phyloP scores from a whole-genome alignment of 2,113 vertebrate genomes.

The Neogobius melanostomus region DNA sequence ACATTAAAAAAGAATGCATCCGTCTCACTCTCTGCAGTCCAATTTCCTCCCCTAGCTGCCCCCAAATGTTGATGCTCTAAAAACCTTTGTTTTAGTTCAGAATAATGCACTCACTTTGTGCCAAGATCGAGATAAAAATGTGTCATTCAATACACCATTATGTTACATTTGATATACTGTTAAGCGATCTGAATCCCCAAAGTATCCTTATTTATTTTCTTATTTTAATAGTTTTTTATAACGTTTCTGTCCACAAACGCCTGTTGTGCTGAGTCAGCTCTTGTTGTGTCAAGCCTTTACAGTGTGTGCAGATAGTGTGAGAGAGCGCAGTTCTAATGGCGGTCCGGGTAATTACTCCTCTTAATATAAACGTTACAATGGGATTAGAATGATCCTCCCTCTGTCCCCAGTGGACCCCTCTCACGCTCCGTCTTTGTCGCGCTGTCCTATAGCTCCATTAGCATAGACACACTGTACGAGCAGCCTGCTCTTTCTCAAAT shows the following conservation, averaged over 20 bases:
- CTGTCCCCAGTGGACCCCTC: conserved; percentile 4
- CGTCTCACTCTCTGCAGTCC: too few relatives aligned
- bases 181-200: too few relatives aligned
- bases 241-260: neutral
- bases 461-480: neutral
- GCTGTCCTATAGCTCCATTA: neutral
- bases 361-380: conserved; percentile 51
- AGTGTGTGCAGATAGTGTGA: neutral
- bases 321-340: conserved; percentile 28
- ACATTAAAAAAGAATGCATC: too few relatives aligned
- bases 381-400: conserved; percentile 43
- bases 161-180: too few relatives aligned
- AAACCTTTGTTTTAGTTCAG: too few relatives aligned
- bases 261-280: conserved; percentile 14
- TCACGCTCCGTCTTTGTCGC: neutral
- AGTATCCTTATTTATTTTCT: too few relatives aligned
- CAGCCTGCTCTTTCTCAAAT: neutral
- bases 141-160: too few relatives aligned
- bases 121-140: too few relatives aligned
- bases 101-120: too few relatives aligned
- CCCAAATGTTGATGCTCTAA: too few relatives aligned
- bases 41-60: too few relatives aligned
- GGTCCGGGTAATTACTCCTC: conserved; percentile 50
- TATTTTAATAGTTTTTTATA: too few relatives aligned
- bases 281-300: conserved; percentile 18